phyloP scores from a whole-genome alignment of 2,113 vertebrate genomes.

The Corythaixoides concolor region DNA sequence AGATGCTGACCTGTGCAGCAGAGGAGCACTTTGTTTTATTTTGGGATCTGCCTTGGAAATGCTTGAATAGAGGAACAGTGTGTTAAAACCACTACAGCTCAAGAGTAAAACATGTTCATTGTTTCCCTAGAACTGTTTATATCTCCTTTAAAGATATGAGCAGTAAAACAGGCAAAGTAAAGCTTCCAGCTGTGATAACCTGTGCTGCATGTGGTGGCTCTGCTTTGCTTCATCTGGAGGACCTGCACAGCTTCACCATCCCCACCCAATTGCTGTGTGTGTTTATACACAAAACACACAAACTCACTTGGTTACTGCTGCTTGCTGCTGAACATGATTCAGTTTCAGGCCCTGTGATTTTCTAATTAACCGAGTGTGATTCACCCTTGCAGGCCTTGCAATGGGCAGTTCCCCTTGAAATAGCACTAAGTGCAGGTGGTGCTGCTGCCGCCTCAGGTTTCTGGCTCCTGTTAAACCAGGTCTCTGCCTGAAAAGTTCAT shows the following conservation, averaged over 20 bases:
- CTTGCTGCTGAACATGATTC: neutral
- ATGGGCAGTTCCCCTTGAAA: neutral
- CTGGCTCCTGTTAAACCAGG: neutral
- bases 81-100: neutral
- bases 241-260: neutral
- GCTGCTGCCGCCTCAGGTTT: neutral
- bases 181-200: neutral
- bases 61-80: neutral
- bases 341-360: neutral
- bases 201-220: rapidly evolving
- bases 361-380: neutral
- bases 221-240: neutral
- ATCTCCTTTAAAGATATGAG: neutral
- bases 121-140: neutral
- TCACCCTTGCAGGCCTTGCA: neutral
- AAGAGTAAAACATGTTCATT: neutral
- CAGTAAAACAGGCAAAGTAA: neutral
- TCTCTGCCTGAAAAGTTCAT: neutral
- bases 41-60: neutral
- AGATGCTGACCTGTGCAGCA: neutral
- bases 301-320: neutral
- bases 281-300: neutral
- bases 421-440: rapidly evolving
- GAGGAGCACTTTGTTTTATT: neutral
- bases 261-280: neutral